These are phyloP conservation scores for Fragum whitleyi DNA, from an alignment of 2,888 invertebrate genomes.

Conservation along the genomic window DNA sequence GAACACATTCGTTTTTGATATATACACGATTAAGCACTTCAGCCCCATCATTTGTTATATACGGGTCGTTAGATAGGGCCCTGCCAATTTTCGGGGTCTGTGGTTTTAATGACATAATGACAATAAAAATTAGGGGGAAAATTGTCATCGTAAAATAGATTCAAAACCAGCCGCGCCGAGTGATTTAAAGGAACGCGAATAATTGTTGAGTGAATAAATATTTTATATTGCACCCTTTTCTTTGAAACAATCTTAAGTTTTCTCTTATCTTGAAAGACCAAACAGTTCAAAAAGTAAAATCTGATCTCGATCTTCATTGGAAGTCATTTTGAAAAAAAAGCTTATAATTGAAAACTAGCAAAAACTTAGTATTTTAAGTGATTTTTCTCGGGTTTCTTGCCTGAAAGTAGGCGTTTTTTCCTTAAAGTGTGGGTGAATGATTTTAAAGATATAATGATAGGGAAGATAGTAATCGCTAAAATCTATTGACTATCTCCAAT, in stretches of 20 bases:
- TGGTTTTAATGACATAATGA: slow-evolving; percentile 19
- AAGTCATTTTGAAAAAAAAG: no score
- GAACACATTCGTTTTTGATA: no score
- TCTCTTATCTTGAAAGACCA: background rate
- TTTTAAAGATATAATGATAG: background rate
- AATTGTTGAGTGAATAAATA: slow-evolving; percentile 14
- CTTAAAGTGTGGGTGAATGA: background rate
- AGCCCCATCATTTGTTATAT: background rate
- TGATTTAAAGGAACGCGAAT: slow-evolving; percentile 23
- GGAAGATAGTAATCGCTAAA: background rate
- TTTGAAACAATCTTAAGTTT: background rate
- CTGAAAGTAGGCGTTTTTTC: no score
- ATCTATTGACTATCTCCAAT: background rate
- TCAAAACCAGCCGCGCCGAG: slow-evolving; percentile 12
- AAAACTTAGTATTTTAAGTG: no score
- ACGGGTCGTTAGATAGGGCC: background rate
- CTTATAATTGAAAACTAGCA: no score
- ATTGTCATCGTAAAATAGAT: slow-evolving; percentile 10
- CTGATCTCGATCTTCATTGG: background rate
- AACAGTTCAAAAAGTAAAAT: background rate
- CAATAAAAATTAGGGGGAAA: background rate
- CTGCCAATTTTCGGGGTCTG: slow-evolving; percentile 18
- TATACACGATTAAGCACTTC: no score
- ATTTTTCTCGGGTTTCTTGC: no score
- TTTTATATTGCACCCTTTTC: background rate